Evolutionary conservation across 2,113 vertebrate species (phyloP).

Genomic region (Gracilinanus agilis): DNA sequence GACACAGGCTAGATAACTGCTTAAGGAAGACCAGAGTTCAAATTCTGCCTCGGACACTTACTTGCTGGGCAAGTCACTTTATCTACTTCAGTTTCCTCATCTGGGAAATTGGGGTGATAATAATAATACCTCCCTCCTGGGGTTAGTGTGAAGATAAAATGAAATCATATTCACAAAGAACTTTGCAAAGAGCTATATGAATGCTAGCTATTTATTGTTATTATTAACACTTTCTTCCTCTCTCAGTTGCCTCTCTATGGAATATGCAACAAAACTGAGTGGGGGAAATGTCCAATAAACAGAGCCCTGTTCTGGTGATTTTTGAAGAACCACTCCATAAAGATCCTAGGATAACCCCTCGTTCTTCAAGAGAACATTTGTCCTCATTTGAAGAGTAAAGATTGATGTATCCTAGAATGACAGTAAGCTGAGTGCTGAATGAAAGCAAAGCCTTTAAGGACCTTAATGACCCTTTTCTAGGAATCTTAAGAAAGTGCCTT

Average conservation of each 20-base stretch:
- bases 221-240: not conserved
- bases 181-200: not conserved
- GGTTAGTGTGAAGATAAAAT: not conserved
- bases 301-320: not conserved
- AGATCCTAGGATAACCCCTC: not conserved
- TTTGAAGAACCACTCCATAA: not conserved
- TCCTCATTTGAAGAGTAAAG: not conserved
- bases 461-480: not conserved
- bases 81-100: conserved; percentile 7
- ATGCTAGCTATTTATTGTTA: not conserved
- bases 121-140: not conserved
- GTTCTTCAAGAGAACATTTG: not conserved
- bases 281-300: not conserved
- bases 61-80: not conserved
- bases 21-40: not conserved
- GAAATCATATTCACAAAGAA: conserved; percentile 20
- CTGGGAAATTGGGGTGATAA: not conserved
- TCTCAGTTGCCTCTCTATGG: not conserved
- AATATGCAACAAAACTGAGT: conserved; percentile 36
- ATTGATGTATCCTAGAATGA: not conserved
- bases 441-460: not conserved
- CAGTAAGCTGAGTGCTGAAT: not conserved
- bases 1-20: too few relatives aligned
- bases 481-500: not conserved
- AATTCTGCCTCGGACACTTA: not conserved